These are phyloP conservation scores for Cheirogaleus major DNA, from an alignment of 2,797 vertebrate genomes.

Conservation along the genomic window DNA sequence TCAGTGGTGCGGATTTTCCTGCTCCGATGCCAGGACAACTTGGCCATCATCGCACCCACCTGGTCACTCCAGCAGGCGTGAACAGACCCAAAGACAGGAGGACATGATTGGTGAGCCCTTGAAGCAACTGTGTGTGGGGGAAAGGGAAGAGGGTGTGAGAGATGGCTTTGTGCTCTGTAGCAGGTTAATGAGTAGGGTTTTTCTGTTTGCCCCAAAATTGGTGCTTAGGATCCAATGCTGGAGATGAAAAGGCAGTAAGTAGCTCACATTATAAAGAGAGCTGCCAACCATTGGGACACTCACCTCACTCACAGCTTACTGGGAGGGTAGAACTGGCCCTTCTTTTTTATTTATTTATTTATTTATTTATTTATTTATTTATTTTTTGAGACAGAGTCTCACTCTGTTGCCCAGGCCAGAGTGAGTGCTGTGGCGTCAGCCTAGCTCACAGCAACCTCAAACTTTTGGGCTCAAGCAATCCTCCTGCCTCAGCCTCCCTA, in stretches of 20 bases:
- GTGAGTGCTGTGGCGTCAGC: too few species aligned
- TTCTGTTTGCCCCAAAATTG: not conserved
- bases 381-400: too few species aligned
- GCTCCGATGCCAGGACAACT: not conserved
- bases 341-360: too few species aligned
- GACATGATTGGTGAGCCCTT: not conserved
- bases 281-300: not conserved
- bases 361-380: too few species aligned
- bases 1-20: not conserved
- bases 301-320: not conserved
- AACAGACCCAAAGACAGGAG: not conserved
- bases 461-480: too few species aligned
- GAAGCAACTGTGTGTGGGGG: not conserved
- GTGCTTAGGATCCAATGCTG: not conserved
- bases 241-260: not conserved
- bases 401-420: too few species aligned
- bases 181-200: not conserved
- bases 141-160: not conserved
- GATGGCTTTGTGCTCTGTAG: not conserved
- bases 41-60: accelerated
- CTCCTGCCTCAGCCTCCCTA: too few species aligned
- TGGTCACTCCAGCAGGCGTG: not conserved
- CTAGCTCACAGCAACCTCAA: too few species aligned
- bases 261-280: not conserved
- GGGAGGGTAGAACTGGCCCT: not conserved